A percentile compares a stretch with the other conserved stretches of the same genome.
Evolutionary conservation across 1,140 invertebrate genomes (phyloP).

Genomic region (Ericerus pela): DNA sequence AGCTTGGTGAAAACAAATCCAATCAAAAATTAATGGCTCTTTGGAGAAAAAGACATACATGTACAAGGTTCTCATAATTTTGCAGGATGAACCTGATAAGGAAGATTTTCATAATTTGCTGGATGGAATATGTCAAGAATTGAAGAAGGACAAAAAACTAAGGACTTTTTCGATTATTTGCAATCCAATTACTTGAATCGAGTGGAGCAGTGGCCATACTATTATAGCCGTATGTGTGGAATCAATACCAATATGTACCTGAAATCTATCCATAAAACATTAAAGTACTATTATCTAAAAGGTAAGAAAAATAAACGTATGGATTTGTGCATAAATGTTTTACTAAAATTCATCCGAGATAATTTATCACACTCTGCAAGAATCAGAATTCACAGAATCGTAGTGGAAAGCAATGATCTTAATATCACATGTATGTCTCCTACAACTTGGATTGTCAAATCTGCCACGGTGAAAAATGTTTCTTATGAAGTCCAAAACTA

Average conservation of each 20-base stretch:
- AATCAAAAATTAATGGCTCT: conserved; percentile 4
- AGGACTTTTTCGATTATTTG: too few relatives aligned
- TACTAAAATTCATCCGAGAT: too few relatives aligned
- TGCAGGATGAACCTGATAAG: not conserved
- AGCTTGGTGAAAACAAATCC: not conserved
- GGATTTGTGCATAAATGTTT: too few relatives aligned
- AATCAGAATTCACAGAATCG: not conserved
- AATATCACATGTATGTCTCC: not conserved
- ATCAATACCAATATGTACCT: conserved; percentile 6
- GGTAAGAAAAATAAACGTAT: not conserved
- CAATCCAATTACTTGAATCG: too few relatives aligned
- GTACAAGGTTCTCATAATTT: not conserved
- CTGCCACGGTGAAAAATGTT: not conserved
- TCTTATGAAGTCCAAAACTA: not conserved
- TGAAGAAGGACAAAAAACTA: not conserved
- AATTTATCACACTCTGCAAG: not conserved
- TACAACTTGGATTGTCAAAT: not conserved
- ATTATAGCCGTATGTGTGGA: not conserved
- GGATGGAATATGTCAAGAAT: not conserved
- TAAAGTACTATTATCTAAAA: conserved; percentile 2
- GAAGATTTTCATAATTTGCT: not conserved
- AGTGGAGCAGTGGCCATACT: conserved; percentile 4
- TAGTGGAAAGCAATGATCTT: not conserved
- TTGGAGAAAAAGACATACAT: not conserved
- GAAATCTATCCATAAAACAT: not conserved